phyloP scores from a whole-genome alignment of 2,797 vertebrate species.

The Argentina silus region DNA sequence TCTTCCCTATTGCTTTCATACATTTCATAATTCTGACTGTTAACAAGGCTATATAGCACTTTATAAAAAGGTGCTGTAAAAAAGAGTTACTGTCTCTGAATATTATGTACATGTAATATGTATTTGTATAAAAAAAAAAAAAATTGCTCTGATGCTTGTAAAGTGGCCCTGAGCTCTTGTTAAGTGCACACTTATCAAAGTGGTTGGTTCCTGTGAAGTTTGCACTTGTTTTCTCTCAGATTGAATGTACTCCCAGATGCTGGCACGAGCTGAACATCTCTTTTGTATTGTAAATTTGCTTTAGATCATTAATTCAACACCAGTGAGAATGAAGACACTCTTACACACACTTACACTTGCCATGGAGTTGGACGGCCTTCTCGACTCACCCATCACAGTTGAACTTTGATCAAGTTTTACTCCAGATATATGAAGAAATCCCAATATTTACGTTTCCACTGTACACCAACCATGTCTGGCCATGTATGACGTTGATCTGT shows the following conservation, averaged over 20 bases:
- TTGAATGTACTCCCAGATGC: neutral
- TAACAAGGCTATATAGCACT: no score
- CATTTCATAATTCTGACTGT: no score
- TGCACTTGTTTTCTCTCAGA: neutral
- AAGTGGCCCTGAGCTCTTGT: neutral
- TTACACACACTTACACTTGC: neutral
- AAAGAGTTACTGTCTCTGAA: neutral
- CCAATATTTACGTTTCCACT: no score
- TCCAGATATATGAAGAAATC: no score
- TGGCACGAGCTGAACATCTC: conserved; percentile 3
- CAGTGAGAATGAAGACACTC: conserved; percentile 7
- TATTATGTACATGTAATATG: neutral
- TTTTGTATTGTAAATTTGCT: conserved; percentile 15
- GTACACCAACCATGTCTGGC: no score
- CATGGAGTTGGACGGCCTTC: no score
- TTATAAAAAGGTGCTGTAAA: no score
- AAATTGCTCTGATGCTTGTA: neutral
- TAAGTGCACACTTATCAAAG: neutral
- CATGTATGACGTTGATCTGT: no score
- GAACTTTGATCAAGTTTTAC: no score
- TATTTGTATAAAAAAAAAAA: neutral
- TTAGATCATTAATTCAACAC: conserved; percentile 20
- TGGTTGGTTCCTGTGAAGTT: neutral
- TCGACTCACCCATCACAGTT: no score
- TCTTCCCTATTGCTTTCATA: no score